Base-by-base conservation (phyloP, 2,888 invertebrate genomes). In the Diploptera punctata region DNA sequence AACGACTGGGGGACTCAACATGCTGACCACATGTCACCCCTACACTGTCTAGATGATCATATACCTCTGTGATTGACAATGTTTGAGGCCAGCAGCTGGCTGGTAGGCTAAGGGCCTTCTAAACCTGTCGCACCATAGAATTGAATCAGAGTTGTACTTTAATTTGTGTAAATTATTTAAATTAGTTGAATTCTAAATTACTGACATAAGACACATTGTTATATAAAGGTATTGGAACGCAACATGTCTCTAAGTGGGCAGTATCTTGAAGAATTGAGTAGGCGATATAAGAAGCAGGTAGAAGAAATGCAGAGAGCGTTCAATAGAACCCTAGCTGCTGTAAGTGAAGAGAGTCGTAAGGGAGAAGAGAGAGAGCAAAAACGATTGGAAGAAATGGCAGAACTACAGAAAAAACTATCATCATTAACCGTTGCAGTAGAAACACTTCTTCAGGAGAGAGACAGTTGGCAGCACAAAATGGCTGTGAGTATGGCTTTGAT, bases 211-310 rank as follows among this genome's bases (percentile, higher is more conserved):
- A n/a, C n/a, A n/a, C n/a, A n/a, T n/a, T n/a, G n/a, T n/a, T n/a
- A n/a, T n/a, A n/a, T n/a, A n/a, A 85, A 94, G 91, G 92, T 94
- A 67, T 87, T 99, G 77, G 99, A 99, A 84, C 89, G 95, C 77
- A 99, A 99, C 84, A 95, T 99, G 91, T 97, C 98, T 16, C 87
- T 99, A 49, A 98, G 97, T 77, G 94, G 95, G 74, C 97, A 98
- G 82, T 99, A 99, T 82, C 86, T 99, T 77, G 98, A 98, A 82
- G 98, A 99, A 82, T 85, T 99, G 77, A 98, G 98, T 83, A 90
- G 94, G 71, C 88, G 97, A 18, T 99, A 98, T 84, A 97, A 97
- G 81, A 95, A 94, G 78, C 98, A 98, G 85, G 97, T 97, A 67
- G 98, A 98, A 82, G 98, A 98, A 80, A 92, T 97, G 89, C 95